Evolutionary conservation across 1,140 invertebrate genomes (phyloP).

Genomic region (Mylabris phalerata): DNA sequence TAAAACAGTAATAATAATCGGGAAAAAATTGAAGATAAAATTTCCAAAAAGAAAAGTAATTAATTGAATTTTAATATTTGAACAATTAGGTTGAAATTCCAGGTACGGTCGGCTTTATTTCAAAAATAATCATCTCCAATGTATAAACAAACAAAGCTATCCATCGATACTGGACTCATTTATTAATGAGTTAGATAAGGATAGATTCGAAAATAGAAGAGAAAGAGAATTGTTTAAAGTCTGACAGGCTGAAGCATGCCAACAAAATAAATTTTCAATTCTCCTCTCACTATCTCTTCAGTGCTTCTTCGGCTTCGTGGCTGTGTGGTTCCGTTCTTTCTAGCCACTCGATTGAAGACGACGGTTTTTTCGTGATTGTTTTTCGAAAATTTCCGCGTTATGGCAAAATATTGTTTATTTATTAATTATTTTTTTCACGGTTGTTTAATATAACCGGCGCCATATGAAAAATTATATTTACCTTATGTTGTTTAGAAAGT

Average conservation of each 20-base stretch:
- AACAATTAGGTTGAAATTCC: background rate
- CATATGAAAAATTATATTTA: conserved; percentile 3
- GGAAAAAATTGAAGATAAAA: too few relatives aligned
- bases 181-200: too few relatives aligned
- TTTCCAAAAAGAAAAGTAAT: too few relatives aligned
- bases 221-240: too few relatives aligned
- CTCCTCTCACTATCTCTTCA: background rate
- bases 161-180: too few relatives aligned
- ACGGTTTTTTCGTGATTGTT: background rate
- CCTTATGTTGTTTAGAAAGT: conserved; percentile 8
- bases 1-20: too few relatives aligned
- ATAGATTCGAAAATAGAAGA: too few relatives aligned
- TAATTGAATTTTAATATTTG: background rate
- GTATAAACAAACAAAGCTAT: too few relatives aligned
- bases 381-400: background rate
- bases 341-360: background rate
- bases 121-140: too few relatives aligned
- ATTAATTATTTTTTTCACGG: conserved; percentile 9
- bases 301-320: background rate
- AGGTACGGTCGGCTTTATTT: background rate
- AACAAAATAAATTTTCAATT: background rate
- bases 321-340: background rate
- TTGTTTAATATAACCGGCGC: conserved; percentile 13
- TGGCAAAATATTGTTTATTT: background rate
- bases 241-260: background rate